phyloP scores from a whole-genome alignment of 2,797 vertebrate species.

The Nannoperca obscura region DNA sequence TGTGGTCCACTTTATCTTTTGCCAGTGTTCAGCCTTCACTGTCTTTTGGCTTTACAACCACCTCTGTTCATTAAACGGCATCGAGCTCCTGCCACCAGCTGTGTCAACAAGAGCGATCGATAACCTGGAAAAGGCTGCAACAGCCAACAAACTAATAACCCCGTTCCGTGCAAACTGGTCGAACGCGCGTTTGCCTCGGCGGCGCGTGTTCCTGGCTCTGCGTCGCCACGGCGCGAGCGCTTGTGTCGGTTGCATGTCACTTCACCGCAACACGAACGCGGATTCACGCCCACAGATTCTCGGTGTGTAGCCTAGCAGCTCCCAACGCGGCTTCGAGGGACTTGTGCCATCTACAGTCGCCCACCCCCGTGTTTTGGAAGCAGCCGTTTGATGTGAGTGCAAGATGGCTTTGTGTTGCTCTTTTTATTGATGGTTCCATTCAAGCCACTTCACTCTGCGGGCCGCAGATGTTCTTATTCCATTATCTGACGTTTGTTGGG shows the following conservation, averaged over 20 bases:
- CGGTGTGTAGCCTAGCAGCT: slow-evolving; percentile 5
- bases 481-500: not conserved
- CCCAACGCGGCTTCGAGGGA: slow-evolving; percentile 27
- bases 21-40: not conserved
- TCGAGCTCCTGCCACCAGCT: slow-evolving; percentile 55
- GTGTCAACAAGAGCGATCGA: slow-evolving; percentile 66
- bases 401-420: slow-evolving; percentile 11
- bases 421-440: not conserved
- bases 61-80: slow-evolving; percentile 39
- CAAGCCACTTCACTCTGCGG: not conserved
- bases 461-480: not conserved
- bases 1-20: not conserved
- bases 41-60: slow-evolving; percentile 18
- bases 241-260: slow-evolving; percentile 32
- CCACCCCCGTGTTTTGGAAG: slow-evolving; percentile 52
- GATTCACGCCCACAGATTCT: slow-evolving; percentile 51
- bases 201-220: not conserved
- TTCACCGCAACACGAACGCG: slow-evolving; percentile 40
- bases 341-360: slow-evolving; percentile 37
- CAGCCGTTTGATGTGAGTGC: slow-evolving; percentile 52
- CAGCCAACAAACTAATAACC: slow-evolving; percentile 29
- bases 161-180: slow-evolving; percentile 13
- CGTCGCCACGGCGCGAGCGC: not conserved
- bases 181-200: slow-evolving; percentile 1
- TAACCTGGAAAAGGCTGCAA: slow-evolving; percentile 27